A percentile compares a stretch with the other conserved stretches of the same genome.
Evolutionary conservation across 53 echinoderm and acorn worm genomes (phyloP).

Genomic region (Echinarachnius parma): DNA sequence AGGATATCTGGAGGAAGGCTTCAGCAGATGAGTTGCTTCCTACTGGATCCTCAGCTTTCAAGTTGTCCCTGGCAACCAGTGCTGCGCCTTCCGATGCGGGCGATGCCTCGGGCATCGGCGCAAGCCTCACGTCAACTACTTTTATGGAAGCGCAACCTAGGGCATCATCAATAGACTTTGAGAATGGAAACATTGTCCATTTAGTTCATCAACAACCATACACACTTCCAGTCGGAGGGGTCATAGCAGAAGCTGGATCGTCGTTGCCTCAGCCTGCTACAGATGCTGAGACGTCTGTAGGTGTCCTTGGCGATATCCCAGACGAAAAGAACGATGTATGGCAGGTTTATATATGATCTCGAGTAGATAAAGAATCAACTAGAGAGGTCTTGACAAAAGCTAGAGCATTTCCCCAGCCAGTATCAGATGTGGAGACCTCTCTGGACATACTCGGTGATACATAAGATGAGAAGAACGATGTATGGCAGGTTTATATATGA

Average conservation of each 20-base stretch:
- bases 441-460: conserved; percentile 12
- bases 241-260: no score
- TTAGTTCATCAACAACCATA: no score
- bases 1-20: conserved; percentile 41
- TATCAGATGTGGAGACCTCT: conserved; percentile 12
- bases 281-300: conserved; percentile 11
- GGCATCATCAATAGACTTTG: conserved; percentile 18
- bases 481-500: conserved; percentile 43
- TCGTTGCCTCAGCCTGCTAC: conserved; percentile 7
- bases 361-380: neutral
- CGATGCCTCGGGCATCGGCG: neutral
- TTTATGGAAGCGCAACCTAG: no score
- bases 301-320: conserved; percentile 13
- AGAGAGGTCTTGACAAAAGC: no score
- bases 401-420: conserved; percentile 9
- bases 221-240: no score
- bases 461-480: conserved; percentile 28
- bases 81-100: neutral
- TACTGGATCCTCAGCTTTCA: conserved; percentile 6
- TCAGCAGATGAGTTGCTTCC: conserved; percentile 11
- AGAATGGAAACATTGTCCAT: conserved; percentile 44
- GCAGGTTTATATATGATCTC: conserved; percentile 40
- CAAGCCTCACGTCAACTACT: neutral
- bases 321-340: conserved; percentile 39
- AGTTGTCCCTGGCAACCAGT: conserved; percentile 36